Base-by-base conservation (phyloP, 2,113 vertebrate species). In the Chionodraco myersi region DNA sequence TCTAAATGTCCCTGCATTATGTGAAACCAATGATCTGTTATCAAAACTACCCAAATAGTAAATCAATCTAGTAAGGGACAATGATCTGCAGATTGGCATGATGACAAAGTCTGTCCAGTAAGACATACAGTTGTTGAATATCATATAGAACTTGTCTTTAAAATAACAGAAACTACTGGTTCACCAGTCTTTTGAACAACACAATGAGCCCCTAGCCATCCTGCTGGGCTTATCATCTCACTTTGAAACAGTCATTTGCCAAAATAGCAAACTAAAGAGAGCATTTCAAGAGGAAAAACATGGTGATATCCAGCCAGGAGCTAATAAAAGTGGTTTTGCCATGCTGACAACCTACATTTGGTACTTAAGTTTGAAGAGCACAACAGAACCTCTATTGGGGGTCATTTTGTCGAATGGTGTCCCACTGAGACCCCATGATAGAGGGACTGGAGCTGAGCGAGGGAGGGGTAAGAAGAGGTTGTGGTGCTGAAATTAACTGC, bases 341-440 rank as follows among this genome's bases (percentile, higher is more conserved):
- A 92, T 92, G 88, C 93, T 94, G 93, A 94, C 91, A 94, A 93
- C 91, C 88, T 94, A 91, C 88, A 96, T 97, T 97, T 96, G 77
- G 96, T 94, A 94, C 91, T 89, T 88, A 95, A 94, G 94, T 97
- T 96, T 96, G 96, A 98, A 96, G 96, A 96, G 94, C 96, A 95
- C 96, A 96, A 97, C 93, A 94, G 93, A 94, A 94, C 93, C 95
- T 91, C 96, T 95, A 95, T 88, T 95, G 95, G 96, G 94, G 96
- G 96, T 95, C 95, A 95, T 95, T 95, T 93, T 95, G 93, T 92
- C 94, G 93, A 97, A 95, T 95, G 96, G 96, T 90, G 90, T 96
- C 97, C 96, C 96, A 96, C 96, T 94, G 96, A 95, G 97, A 95
- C 90, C 88, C 83, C 81, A n/a, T 74, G 82, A 90, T 82, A 75